Evolutionary conservation across 1,140 invertebrate species (phyloP), one percentile per base, ranked within the genome.

Genomic region (Spodoptera frugiperda): DNA sequence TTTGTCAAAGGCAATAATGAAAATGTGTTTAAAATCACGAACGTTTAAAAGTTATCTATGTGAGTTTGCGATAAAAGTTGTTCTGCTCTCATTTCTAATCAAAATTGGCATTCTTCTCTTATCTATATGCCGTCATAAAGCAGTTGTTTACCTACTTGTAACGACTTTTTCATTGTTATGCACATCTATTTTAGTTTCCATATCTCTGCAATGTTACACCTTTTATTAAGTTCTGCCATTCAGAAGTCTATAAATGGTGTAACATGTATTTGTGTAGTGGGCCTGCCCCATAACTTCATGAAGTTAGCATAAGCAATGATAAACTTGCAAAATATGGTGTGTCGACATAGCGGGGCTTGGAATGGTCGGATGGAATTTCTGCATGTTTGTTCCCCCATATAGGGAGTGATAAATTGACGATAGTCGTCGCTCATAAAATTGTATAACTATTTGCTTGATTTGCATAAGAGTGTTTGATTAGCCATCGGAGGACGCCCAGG

Each of bases 91-190:
- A 82, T 91, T 90, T 87, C 84, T 91, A 91, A 91, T 93, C 87
- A 82, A 86, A 88, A 87, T 87, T 87, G 83, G 85, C 88, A 91
- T 92, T 92, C 91, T 87, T 78, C 63, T 83, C 82, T 91, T 91
- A 92, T 91, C 90, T 86, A 55, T 79, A 71, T 83, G 77, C 79
- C 84, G 88, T 84, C 88, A 87, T 82, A 84, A 78, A 83, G 78
- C 75, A 80, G 77, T 86, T 87, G 84, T 89, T 87, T 87, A 87
- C 85, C 77, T 82, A 84, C 82, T 82, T 51, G 77, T 84, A 78
- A 84, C 80, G 63, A 79, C 59, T 88, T 82, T 79, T 85, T 82
- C 78, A 82, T 84, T 84, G 80, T 80, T 81, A 71, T 67, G 53
- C 21, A 63, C 53, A 76, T 78, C 65, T 82, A 78, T 72, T 77